Conservation (phyloP, 2,797 vertebrate species). For the Cacajao melanocephalus region DNA sequence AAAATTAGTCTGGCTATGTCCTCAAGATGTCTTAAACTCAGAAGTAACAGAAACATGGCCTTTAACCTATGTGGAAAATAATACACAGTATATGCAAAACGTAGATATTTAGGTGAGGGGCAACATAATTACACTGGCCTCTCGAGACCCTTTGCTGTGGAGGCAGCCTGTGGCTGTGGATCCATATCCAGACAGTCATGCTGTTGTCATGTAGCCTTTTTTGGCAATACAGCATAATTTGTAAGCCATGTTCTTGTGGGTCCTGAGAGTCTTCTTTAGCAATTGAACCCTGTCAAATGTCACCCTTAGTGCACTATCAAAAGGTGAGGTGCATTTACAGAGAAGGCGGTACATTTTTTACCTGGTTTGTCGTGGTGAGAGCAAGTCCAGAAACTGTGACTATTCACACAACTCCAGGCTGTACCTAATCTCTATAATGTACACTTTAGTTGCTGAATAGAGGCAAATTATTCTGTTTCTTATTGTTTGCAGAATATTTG, state of each 20-base stretch:
- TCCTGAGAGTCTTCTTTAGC: not conserved
- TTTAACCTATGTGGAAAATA: not conserved
- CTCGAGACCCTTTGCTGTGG: not conserved
- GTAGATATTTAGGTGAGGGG: not conserved
- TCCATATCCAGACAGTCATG: not conserved
- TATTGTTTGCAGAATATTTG: conserved; percentile 39
- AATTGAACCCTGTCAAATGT: not conserved
- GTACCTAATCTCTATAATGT: conserved; percentile 26
- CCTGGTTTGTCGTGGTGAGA: not conserved
- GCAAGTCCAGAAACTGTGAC: not conserved
- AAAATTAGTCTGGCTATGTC: not conserved
- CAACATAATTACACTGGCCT: not conserved
- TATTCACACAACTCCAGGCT: conserved; percentile 16
- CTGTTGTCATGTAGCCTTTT: not conserved
- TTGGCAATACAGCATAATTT: not conserved
- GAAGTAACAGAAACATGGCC: conserved; percentile 7
- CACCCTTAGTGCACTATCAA: conserved; percentile 52
- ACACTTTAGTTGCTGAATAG: conserved; percentile 54
- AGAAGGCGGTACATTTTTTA: conserved; percentile 56
- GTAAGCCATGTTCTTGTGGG: not conserved
- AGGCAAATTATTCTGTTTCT: conserved; percentile 57
- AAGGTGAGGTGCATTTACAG: conserved; percentile 41
- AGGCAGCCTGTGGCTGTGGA: not conserved
- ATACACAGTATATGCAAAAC: not conserved
- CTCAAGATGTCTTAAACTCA: conserved; percentile 4